Base-by-base conservation (phyloP, 2,797 vertebrate genomes). In the Galaxias olidus region DNA sequence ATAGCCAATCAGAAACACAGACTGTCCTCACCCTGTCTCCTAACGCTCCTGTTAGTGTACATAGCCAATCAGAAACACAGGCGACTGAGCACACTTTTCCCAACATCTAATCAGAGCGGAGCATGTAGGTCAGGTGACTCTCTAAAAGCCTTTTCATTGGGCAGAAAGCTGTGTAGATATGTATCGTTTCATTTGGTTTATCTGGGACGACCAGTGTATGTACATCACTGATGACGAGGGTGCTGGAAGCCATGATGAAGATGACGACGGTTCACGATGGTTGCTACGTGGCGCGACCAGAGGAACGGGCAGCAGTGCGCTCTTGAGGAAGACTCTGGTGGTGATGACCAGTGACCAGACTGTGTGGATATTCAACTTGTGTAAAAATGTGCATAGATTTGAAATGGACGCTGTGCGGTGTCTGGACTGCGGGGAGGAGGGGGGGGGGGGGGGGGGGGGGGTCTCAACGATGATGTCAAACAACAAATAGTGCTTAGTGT, bases 361-460 rank as follows among this genome's bases (percentile, higher is more conserved):
- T 17, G 48, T 63, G 54, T 71, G 45, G 54, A 68, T 71, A 71
- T 13, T 18, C 11, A 51, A 54, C 59, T 46, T 18, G 45, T 71
- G 73, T 75, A 71, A 64, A 60, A 52, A 71, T 71, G 68, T 71
- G 73, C 71, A 68, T 68, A 75, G 61, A 54, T 61, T 56, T 67
- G 48, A 40, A 68, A 46, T 60, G 19, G 42, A 59, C 15, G n/a
- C n/a, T 41, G 9, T 61, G 30, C 20, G 51, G 44, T 20, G 53
- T 15, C 2, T 10, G 44, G 10, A 40, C 12, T 13, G 13, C 30
- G 15, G 4, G n/a, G 14, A 48, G n/a, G 9, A 13, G 17, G 20
- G 41, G 17, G 52, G 8, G 13, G 43, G 19, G 14, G 14, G 14
- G 9, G 9, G 48, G 40, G 41, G 9, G 9, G 9, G 45, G 45